Percentiles rank a stretch among this genome's conserved stretches.
Evolutionary conservation across 2,797 vertebrate genomes (phyloP).

Genomic region (Muscicapa striata): DNA sequence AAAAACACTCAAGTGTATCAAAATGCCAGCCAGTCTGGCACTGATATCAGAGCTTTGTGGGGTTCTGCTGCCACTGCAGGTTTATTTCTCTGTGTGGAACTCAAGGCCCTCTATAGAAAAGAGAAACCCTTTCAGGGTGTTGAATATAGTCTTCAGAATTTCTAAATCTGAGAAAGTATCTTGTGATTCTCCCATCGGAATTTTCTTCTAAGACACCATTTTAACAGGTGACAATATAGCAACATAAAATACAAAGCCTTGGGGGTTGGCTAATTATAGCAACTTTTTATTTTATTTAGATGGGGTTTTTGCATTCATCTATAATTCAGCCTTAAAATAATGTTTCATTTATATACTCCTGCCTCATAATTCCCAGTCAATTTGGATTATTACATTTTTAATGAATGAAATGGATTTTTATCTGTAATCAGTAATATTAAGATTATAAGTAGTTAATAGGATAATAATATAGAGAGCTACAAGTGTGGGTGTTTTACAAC

Average conservation of each 20-base stretch:
- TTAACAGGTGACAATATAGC: neutral
- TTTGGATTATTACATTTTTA: neutral
- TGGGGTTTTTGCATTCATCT: neutral
- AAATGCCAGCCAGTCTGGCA: neutral
- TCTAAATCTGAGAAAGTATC: neutral
- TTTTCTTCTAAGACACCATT: neutral
- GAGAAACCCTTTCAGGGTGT: neutral
- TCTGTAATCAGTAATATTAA: neutral
- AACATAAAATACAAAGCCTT: neutral
- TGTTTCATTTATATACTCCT: neutral
- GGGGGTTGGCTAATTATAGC: neutral
- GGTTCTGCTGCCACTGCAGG: neutral
- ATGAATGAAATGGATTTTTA: rapidly evolving
- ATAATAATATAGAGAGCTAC: neutral
- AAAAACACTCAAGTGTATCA: neutral
- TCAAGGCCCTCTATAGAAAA: neutral
- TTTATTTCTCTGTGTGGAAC: neutral
- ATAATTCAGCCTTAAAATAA: neutral
- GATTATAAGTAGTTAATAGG: neutral
- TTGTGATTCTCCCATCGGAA: neutral
- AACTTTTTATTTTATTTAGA: neutral
- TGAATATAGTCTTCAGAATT: neutral
- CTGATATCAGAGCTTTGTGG: neutral
- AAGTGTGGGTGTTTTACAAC: neutral
- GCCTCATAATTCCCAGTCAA: neutral